Base-by-base conservation (phyloP, 2,113 vertebrate genomes). In the Pomatostomus ruficeps region DNA sequence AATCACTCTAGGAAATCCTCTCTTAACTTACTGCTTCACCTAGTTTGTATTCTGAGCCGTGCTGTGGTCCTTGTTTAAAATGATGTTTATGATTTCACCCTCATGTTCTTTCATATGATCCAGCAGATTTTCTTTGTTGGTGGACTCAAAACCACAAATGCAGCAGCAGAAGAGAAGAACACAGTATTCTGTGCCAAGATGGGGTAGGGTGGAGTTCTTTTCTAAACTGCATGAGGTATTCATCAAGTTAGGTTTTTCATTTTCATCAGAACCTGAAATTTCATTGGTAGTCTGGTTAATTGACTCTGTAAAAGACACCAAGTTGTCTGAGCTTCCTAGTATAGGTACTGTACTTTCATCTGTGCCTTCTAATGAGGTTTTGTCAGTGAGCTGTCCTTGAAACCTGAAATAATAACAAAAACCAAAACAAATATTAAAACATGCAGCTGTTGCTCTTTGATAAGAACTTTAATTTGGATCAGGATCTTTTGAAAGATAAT, bases 61-160 rank as follows among this genome's bases (percentile, higher is more conserved):
- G 85, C 38, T 94, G 82, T 98, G 98, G 96, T 99, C 98, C 96
- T 99, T 99, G 95, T 98, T 99, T 74, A 99, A 97, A 95, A 99
- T 99, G 96, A 99, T 99, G 98, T 98, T 99, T 97, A 99, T 99
- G 85, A 99, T 99, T 97, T 99, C 99, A 31, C 99, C 99, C 91
- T 99, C 99, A 12, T 99, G 99, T 92, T 99, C 99, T 96, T 99
- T 99, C 99, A 99, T 99, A 87, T 99, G 99, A 96, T 99, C 99
- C 97, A 99, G 98, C 88, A 99, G 98, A 33, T 98, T 98, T 93
- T 99, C 99, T 95, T 99, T 99, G 95, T 98, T 99, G 88, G 99
- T 99, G 29, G 99, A 99, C 94, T 99, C 99, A 40, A 99, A 99
- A 55, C 99, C 99, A 46, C 99, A 99, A 96, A 99, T 99, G 42